These are phyloP conservation scores for Drosophila engyochracea DNA, from an alignment of 2,888 invertebrate species.

Conservation along the genomic window DNA sequence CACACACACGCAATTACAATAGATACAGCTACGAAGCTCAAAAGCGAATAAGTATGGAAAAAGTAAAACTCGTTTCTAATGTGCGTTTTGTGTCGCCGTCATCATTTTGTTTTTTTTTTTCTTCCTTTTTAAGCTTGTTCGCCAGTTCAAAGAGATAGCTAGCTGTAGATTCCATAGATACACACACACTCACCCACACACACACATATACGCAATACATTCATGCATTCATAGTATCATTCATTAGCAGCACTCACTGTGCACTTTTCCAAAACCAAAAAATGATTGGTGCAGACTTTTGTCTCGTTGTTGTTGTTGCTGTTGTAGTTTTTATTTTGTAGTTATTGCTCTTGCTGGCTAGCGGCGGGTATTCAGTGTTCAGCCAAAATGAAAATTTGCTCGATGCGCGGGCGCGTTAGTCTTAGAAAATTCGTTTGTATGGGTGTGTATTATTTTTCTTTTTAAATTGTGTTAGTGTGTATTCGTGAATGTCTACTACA, in stretches of 20 bases:
- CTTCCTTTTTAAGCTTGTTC: conserved; percentile 57
- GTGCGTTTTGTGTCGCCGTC: conserved; percentile 59
- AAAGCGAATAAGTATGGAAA: conserved; percentile 41
- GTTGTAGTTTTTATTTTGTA: conserved; percentile 10
- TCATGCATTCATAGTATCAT: conserved; percentile 35
- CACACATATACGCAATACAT: conserved; percentile 22
- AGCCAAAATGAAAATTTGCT: conserved; percentile 64
- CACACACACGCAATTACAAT: conserved; percentile 25
- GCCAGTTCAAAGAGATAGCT: conserved; percentile 74
- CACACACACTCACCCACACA: conserved; percentile 33
- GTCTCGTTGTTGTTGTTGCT: conserved; percentile 37
- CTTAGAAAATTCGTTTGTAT: conserved; percentile 59
- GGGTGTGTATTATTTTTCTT: conserved; percentile 20
- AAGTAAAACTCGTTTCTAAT: conserved; percentile 64
- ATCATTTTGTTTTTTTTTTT: conserved; percentile 49
- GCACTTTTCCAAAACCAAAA: conserved; percentile 78
- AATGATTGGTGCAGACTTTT: conserved; percentile 64
- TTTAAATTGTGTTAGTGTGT: conserved; percentile 38
- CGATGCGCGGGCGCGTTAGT: conserved; percentile 66
- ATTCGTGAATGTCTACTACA: conserved; percentile 47
- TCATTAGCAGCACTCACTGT: conserved; percentile 70
- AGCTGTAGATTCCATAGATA: conserved; percentile 55
- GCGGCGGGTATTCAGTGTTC: conserved; percentile 44
- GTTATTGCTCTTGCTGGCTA: conserved; percentile 16
- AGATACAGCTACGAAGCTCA: conserved; percentile 33